These are phyloP conservation scores for Laothoe populi DNA, from an alignment of 2,888 invertebrate genomes.

Conservation along the genomic window DNA sequence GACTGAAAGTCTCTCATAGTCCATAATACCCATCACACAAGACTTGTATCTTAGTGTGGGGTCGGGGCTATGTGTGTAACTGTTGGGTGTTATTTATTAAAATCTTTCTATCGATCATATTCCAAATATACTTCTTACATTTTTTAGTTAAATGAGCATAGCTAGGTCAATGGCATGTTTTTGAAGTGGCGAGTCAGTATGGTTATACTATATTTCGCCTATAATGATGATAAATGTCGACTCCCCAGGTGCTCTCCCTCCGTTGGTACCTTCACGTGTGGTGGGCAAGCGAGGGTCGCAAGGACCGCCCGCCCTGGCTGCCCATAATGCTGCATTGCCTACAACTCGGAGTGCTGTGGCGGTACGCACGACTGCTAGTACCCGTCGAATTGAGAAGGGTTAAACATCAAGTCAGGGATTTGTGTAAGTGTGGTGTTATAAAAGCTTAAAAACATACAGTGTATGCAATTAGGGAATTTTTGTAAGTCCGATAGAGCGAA, in stretches of 20 bases:
- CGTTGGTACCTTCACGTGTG: conserved; percentile 88
- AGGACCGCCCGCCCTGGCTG: conserved; percentile 73
- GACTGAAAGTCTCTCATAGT: too few species aligned
- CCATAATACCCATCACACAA: too few species aligned
- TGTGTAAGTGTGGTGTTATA: conserved; percentile 72
- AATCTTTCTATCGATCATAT: too few species aligned
- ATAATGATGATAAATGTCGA: neutral
- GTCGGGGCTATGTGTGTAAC: too few species aligned
- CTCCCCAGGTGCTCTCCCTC: conserved; percentile 86
- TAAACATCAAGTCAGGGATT: conserved; percentile 91
- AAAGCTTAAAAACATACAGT: neutral
- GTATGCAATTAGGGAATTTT: too few species aligned
- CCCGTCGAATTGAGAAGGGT: conserved; percentile 93
- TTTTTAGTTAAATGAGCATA: too few species aligned
- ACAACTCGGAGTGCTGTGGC: conserved; percentile 90
- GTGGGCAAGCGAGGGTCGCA: conserved; percentile 74
- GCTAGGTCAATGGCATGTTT: too few species aligned
- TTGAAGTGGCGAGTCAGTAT: too few species aligned
- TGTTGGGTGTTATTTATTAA: too few species aligned
- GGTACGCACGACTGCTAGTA: conserved; percentile 93
- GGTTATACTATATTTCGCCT: neutral
- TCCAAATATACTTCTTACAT: too few species aligned
- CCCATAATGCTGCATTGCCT: conserved; percentile 87
- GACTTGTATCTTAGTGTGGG: too few species aligned
- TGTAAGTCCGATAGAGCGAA: too few species aligned